Percentiles rank a stretch among this genome's conserved stretches.
Conservation (phyloP, 2,113 vertebrate species). For the Sakesphorus luctuosus region DNA sequence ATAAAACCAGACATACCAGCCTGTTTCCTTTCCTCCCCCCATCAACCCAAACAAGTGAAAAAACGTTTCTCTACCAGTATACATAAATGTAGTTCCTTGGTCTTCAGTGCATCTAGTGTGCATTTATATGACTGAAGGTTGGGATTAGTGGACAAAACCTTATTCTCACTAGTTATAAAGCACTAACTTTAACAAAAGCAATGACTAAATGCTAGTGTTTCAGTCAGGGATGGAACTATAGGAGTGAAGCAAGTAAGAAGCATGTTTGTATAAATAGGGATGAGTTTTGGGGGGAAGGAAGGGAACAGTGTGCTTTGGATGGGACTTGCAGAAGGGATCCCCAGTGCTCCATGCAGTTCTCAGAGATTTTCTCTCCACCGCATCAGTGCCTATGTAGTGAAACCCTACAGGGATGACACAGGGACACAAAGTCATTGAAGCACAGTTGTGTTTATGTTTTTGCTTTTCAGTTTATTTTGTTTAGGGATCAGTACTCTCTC, state of each 20-base stretch:
- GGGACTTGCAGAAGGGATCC: background rate
- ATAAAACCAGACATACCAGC: conserved; percentile 3
- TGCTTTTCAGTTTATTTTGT: background rate
- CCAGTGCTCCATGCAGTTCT: background rate
- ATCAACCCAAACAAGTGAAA: conserved; percentile 14
- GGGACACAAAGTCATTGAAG: background rate
- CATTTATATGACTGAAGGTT: background rate
- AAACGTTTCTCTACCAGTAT: background rate
- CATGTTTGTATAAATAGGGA: background rate
- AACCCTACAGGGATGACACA: background rate
- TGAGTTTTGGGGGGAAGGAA: background rate
- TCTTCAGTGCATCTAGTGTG: background rate
- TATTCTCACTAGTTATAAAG: background rate
- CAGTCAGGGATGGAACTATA: background rate
- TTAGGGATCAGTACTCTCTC: background rate
- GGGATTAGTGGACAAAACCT: background rate
- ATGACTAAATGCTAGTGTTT: background rate
- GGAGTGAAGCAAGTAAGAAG: background rate
- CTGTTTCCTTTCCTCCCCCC: conserved; percentile 5
- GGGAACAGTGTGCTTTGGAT: background rate
- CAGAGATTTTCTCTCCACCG: background rate
- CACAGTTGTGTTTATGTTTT: background rate
- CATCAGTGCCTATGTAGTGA: background rate
- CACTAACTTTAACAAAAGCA: background rate
- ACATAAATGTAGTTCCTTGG: background rate